Evolutionary conservation across 2,113 vertebrate species (phyloP), one percentile per base, ranked within the genome.

Genomic region (Nesoenas mayeri): DNA sequence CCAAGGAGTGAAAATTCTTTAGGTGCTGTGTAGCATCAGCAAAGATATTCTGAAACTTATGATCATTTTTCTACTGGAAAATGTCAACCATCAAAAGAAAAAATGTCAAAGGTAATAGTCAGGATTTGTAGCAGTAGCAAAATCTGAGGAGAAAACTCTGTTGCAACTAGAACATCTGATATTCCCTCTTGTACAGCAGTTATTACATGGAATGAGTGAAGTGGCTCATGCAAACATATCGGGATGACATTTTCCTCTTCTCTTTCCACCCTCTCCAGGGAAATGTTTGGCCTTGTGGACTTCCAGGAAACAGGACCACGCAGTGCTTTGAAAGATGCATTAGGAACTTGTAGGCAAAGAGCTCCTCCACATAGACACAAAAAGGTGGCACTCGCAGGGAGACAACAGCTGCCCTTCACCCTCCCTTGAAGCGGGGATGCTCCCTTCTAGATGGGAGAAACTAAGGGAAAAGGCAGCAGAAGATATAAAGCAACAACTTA

Each of bases 261-360:
- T 85, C 4, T 34, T 57, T 78, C 21, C 62, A 61, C 29, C n/a
- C 15, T 78, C n/a, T 75, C n/a, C 16, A 71, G n/a, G 15, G n/a
- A 88, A 65, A 36, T 81, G 26, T 26, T 11, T 4, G 62, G 15
- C n/a, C 22, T 79, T 7, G 8, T 20, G n/a, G 48, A 29, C 48
- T 64, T 53, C 48, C 50, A 73, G 61, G n/a, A 60, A 84, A 81
- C 10, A 51, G 65, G 34, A 57, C 13, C 14, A 9, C 8, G 34
- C 4, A 18, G 34, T 77, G 38, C 15, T 74, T 70, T 4, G 3
- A 0, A 3, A 74, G 14, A 26, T 42, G 28, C 1, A 1, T 22
- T 31, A 73, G 1, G 32, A 36, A 42, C 4, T 24, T 42, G 29
- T 28, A 74, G 32, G 65, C 56, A 85, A 91, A 79, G 38, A 92